Percentiles rank a stretch among this genome's conserved stretches.
Conservation (phyloP, 2,888 invertebrate species). For the Nomada fucata region DNA sequence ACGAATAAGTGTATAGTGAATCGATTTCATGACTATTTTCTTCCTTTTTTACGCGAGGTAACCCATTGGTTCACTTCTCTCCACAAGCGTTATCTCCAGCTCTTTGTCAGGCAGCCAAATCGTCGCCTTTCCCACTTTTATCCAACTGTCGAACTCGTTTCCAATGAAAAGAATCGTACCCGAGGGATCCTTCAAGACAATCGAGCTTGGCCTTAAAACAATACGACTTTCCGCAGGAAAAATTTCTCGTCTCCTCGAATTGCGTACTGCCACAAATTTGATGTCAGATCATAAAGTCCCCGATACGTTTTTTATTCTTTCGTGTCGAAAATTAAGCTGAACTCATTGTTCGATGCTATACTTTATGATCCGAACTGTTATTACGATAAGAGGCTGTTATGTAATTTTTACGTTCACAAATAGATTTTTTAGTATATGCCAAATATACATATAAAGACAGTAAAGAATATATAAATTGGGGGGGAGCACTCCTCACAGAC, state of each 20-base stretch:
- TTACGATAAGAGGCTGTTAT: not conserved
- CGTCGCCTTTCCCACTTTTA: constrained; percentile 27
- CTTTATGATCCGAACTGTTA: not conserved
- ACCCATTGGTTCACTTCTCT: constrained; percentile 11
- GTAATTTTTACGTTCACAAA: not conserved
- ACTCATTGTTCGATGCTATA: not conserved
- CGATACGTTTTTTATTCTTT: not conserved
- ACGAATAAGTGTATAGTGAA: constrained; percentile 29
- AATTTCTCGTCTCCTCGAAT: not conserved
- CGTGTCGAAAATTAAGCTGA: not conserved
- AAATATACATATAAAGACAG: too few species aligned
- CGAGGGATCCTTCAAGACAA: constrained; percentile 22
- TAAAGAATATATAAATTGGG: too few species aligned
- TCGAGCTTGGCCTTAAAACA: constrained; percentile 15
- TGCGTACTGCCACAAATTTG: not conserved
- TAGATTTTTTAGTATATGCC: not conserved
- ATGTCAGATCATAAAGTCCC: not conserved
- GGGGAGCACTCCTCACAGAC: too few species aligned
- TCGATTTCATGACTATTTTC: constrained; percentile 35
- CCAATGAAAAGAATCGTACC: constrained; percentile 16
- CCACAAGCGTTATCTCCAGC: constrained; percentile 13
- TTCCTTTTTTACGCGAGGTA: constrained; percentile 9
- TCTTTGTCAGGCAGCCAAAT: constrained; percentile 36
- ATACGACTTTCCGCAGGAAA: constrained; percentile 21
- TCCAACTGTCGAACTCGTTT: constrained; percentile 26